These are phyloP conservation scores for Synodontis membranacea DNA, from an alignment of 2,113 vertebrate species.

Conservation along the genomic window DNA sequence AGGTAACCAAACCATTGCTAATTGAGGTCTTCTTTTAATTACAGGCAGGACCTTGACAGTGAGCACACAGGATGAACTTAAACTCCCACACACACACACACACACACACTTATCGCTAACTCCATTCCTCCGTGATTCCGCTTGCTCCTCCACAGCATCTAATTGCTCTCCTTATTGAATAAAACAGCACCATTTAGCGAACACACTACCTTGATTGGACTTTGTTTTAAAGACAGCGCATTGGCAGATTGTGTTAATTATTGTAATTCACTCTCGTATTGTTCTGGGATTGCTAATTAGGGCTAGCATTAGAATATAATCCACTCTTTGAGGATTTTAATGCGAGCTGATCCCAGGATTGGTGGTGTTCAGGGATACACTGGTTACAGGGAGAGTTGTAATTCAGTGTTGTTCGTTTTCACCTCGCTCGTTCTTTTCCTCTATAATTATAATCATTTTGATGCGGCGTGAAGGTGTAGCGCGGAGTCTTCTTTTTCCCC, in stretches of 20 bases:
- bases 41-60: neutral
- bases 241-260: constrained; percentile 12
- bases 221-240: constrained; percentile 4
- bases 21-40: neutral
- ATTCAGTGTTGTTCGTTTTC: neutral
- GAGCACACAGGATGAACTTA: neutral
- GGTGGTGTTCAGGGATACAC: neutral
- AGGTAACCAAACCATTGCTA: neutral
- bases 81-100: neutral
- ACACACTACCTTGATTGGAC: constrained; percentile 8
- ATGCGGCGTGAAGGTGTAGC: neutral
- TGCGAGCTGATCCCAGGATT: neutral
- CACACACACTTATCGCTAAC: neutral
- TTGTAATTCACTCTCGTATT: neutral
- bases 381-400: neutral
- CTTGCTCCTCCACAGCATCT: neutral
- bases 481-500: neutral
- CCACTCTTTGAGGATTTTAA: constrained; percentile 3
- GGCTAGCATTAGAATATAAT: neutral
- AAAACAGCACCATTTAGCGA: neutral
- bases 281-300: constrained; percentile 1
- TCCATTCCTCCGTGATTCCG: neutral
- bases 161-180: neutral
- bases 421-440: neutral
- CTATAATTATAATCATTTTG: neutral